These are phyloP conservation scores for Eilema depressum DNA, from an alignment of 2,888 invertebrate species.

Conservation along the genomic window DNA sequence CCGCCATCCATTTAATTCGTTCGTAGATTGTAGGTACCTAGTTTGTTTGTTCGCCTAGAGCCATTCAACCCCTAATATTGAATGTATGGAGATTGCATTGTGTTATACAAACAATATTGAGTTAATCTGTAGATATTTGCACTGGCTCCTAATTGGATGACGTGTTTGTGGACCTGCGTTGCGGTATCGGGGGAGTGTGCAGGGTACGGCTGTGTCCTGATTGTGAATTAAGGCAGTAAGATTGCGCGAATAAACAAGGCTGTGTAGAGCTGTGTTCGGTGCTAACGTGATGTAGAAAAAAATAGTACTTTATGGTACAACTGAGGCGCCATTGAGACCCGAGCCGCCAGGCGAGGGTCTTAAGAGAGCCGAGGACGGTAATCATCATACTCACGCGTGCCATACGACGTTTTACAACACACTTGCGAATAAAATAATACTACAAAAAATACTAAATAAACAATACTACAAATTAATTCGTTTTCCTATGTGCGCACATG, in stretches of 20 bases:
- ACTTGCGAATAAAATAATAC: too few species aligned
- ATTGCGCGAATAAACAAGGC: neutral
- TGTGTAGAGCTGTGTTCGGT: neutral
- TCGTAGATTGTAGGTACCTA: slow-evolving; percentile 35
- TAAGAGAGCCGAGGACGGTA: too few species aligned
- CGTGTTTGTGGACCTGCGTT: slow-evolving; percentile 62
- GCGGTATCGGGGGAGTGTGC: slow-evolving; percentile 24
- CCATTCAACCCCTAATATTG: slow-evolving; percentile 60
- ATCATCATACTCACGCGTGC: too few species aligned
- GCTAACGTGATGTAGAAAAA: too few species aligned
- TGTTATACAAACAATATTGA: slow-evolving; percentile 72
- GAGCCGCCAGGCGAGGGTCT: too few species aligned
- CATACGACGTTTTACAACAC: too few species aligned
- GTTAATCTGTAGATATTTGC: slow-evolving; percentile 69
- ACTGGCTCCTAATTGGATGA: slow-evolving; percentile 68
- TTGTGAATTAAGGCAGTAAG: slow-evolving; percentile 46
- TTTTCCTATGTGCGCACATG: too few species aligned
- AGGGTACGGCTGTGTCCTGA: neutral
- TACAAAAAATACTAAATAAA: too few species aligned
- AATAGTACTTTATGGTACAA: too few species aligned
- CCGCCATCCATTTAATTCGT: slow-evolving; percentile 12
- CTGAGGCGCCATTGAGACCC: too few species aligned
- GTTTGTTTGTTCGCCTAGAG: slow-evolving; percentile 35
- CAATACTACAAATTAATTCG: too few species aligned
- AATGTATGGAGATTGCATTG: slow-evolving; percentile 72